Conservation (phyloP, 2,888 invertebrate species). For the Drymonia ruficornis region DNA sequence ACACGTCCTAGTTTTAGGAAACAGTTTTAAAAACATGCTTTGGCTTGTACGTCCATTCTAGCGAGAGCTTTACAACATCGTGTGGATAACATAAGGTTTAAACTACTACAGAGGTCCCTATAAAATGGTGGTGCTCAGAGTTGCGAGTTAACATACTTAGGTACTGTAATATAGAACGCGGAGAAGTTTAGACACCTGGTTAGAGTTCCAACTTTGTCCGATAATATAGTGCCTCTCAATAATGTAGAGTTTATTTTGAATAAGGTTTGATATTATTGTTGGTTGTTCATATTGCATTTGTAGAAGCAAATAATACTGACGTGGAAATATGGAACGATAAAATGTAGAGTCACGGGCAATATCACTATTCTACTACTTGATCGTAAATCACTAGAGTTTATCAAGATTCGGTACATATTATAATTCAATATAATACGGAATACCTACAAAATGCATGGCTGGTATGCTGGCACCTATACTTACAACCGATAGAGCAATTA, state of each 20-base stretch:
- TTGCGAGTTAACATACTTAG: neutral
- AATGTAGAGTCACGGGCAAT: too few relatives aligned
- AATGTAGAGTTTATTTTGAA: neutral
- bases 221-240: neutral
- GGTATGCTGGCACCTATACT: too few relatives aligned
- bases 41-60: constrained; percentile 20
- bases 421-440: too few relatives aligned
- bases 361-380: too few relatives aligned
- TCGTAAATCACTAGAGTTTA: too few relatives aligned
- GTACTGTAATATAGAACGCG: too few relatives aligned
- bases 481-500: neutral
- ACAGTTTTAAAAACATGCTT: constrained; percentile 43
- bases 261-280: neutral
- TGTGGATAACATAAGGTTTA: neutral
- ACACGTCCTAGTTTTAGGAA: constrained; percentile 40
- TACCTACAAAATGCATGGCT: too few relatives aligned
- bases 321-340: too few relatives aligned
- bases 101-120: neutral
- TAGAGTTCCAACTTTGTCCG: neutral
- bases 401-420: too few relatives aligned
- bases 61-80: constrained; percentile 18
- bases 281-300: too few relatives aligned
- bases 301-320: too few relatives aligned
- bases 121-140: neutral
- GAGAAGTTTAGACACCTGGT: neutral